These are phyloP conservation scores for Tachystola acroxantha DNA, from an alignment of 2,888 invertebrate species.

Conservation along the genomic window DNA sequence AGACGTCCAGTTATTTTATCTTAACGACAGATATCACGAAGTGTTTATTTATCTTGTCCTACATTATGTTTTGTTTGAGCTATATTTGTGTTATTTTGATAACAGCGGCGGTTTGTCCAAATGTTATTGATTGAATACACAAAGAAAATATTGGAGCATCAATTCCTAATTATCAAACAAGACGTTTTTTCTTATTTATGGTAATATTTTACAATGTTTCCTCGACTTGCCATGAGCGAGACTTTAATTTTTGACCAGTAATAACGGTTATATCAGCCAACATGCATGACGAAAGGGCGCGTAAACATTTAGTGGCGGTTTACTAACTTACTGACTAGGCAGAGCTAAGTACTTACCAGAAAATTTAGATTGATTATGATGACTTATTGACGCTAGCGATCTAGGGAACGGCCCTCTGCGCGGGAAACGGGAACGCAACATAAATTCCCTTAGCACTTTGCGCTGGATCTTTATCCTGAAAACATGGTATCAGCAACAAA, in stretches of 20 bases:
- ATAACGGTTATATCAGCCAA: no score
- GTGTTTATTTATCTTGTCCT: constrained; percentile 55
- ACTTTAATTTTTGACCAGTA: neutral
- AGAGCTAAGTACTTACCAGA: no score
- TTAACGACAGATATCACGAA: constrained; percentile 42
- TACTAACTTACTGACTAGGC: no score
- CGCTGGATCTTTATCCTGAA: no score
- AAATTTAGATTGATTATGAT: no score
- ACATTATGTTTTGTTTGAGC: constrained; percentile 37
- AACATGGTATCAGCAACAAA: no score
- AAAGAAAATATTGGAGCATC: no score
- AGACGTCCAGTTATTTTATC: constrained; percentile 58
- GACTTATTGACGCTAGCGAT: constrained; percentile 25
- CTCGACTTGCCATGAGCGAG: no score
- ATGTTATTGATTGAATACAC: neutral
- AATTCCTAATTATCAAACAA: no score
- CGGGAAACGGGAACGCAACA: constrained; percentile 56
- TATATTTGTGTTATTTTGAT: constrained; percentile 10
- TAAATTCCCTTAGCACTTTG: constrained; percentile 13
- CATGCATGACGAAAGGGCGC: constrained; percentile 10
- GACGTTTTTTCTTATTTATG: neutral
- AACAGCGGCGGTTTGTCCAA: constrained; percentile 1
- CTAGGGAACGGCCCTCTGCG: constrained; percentile 27
- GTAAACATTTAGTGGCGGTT: no score
- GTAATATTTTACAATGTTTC: no score